Evolutionary conservation across 35 echinoderm and acorn worm genomes (phyloP), one percentile per base, ranked within the genome.

Genomic region (Diadema setosum): DNA sequence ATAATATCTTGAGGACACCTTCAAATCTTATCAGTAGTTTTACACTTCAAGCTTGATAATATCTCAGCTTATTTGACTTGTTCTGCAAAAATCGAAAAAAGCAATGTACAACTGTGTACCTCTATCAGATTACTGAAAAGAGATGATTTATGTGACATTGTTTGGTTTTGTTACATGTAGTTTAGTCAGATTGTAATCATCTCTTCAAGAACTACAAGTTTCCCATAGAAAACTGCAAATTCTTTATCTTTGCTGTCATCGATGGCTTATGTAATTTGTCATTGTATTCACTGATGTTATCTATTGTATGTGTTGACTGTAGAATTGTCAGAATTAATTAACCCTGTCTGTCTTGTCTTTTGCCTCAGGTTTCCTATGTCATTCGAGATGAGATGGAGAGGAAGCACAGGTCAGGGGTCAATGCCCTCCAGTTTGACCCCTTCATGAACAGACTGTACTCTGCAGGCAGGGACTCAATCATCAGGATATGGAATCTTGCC

Each of bases 401-500:
- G 26, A 84, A 92, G 46, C 96, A 99, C 81, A 65, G 96, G 45
- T 99, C 96, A 52, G 96, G 96, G 37, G 83, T 99, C 89, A 99
- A 99, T 48, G 93, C 83, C 41, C 58, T 99, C 18, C 96, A 99
- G 86, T 94, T 84, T 90, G 96, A 99, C 69, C 96, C 92, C 4
- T 26, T 84, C 2, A 41, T 85, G 24, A 99, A 94, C 74, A 89
- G 93, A 56, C 83, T 99, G 1, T 99, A 94, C 65, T 92, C 96
- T 23, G 96, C 92, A 34, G 96, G 96, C 15, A 89, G 96, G 41
- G 96, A 99, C 35, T 99, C 96, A 0, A 99, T 99, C 39, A 87
- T 99, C 63, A 92, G 96, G 65, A 99, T 99, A 92, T 99, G 96
- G 96, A 99, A 99, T 45, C 90, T 99, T 21, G 76, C 80, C 46